Percentiles rank a stretch among this genome's conserved stretches.
phyloP scores from a whole-genome alignment of 1,140 invertebrate species.

The Meloidogyne chitwoodi region DNA sequence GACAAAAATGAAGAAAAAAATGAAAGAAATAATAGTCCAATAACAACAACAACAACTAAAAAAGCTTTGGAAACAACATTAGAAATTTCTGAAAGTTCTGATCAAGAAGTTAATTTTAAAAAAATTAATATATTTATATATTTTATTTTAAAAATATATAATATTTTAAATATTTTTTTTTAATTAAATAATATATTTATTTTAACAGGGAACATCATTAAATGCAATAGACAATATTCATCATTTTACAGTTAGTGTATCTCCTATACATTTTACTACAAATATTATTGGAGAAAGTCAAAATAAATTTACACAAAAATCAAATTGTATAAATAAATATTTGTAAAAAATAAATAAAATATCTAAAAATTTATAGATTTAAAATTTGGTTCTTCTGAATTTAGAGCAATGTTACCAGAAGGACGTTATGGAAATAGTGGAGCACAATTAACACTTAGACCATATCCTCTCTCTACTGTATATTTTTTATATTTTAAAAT shows the following conservation, averaged over 20 bases:
- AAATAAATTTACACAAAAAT: neutral
- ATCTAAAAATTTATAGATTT: neutral
- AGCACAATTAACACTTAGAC: conserved; percentile 40
- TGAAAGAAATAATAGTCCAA: neutral
- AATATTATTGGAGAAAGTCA: neutral
- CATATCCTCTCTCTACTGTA: conserved; percentile 23
- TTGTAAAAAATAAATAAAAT: neutral
- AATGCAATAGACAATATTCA: neutral
- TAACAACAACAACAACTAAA: neutral
- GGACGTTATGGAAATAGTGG: conserved; percentile 46
- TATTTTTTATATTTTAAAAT: neutral
- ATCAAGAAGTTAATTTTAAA: neutral
- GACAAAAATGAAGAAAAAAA: neutral
- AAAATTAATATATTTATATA: no score
- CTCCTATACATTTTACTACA: conserved; percentile 1
- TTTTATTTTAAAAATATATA: no score
- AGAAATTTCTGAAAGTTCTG: conserved; percentile 17
- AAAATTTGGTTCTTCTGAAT: conserved; percentile 25
- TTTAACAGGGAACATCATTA: neutral
- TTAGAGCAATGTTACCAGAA: conserved; percentile 47
- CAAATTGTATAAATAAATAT: neutral
- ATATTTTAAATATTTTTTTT: neutral
- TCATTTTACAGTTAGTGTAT: neutral
- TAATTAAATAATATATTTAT: no score
- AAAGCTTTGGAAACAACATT: neutral